Evolutionary conservation across 2,888 invertebrate species (phyloP), one percentile per base, ranked within the genome.

Genomic region (Drosophila rellima): DNA sequence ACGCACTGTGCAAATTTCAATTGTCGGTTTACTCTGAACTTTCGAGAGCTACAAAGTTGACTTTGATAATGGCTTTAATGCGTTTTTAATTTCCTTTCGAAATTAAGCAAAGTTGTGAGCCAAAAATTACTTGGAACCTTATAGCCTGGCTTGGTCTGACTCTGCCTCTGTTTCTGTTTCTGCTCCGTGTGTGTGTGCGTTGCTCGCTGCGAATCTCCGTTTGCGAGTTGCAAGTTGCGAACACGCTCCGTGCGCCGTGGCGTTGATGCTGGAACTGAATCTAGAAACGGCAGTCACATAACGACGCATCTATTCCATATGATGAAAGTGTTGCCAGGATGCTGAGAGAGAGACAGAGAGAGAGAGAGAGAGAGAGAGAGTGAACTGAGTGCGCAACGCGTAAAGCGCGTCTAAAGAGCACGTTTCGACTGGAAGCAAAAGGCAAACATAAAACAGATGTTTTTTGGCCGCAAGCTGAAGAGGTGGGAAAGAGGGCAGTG

Each of bases 181-280:
- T 26, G 26, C 35, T 23, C 60, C 60, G 69, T 61, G 78, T 67
- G 54, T 62, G 62, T 55, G 61, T 42, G 67, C 31, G 61, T 50
- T 48, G 39, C 68, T 51, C 31, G 68, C 70, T 76, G 70, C 63
- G 75, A 75, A 65, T 67, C 48, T 52, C 52, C 47, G 35, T 51
- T 52, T 59, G 26, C 11, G 17, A 18, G 26, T 17, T 20, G 47
- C 62, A 33, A 29, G 13, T 31, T 48, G 62, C 47, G 56, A 70
- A 33, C 61, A 62, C 63, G 83, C 80, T 89, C 84, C 85, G 68
- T 87, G 71, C 82, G 70, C 79, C 65, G 61, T 74, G 82, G 70
- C 86, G 82, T 72, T 89, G 88, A 85, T 82, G 85, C 89, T 86
- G 86, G 88, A 89, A 86, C 89, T 86, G 73, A 82, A 74, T 59